These are phyloP conservation scores for Intellagama lesueurii DNA, from an alignment of 2,797 vertebrate genomes.

Conservation along the genomic window DNA sequence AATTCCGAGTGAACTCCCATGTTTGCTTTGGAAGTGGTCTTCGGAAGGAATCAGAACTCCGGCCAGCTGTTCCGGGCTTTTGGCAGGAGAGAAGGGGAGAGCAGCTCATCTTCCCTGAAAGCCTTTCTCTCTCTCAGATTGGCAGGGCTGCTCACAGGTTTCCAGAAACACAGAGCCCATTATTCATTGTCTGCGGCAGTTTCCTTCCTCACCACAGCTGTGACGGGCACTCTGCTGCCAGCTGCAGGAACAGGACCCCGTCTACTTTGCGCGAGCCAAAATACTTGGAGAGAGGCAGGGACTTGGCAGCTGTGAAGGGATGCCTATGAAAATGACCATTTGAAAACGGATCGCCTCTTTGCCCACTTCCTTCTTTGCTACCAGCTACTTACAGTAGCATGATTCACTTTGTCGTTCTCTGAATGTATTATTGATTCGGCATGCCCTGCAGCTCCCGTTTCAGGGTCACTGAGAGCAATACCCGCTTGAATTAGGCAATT, in stretches of 20 bases:
- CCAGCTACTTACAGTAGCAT: no score
- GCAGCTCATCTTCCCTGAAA: not conserved
- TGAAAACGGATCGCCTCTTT: not conserved
- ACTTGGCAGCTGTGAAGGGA: rapidly evolving
- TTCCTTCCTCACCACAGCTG: slow-evolving; percentile 48
- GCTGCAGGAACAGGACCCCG: not conserved
- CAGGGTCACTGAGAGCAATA: no score
- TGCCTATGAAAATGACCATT: not conserved
- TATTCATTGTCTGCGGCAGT: slow-evolving; percentile 38
- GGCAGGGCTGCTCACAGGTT: not conserved
- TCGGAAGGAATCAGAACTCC: not conserved
- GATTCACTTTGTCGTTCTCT: no score
- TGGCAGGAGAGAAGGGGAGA: not conserved
- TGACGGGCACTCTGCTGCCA: slow-evolving; percentile 30
- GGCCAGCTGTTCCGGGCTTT: not conserved
- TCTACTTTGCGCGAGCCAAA: not conserved
- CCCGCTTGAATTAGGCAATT: no score
- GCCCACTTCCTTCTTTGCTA: not conserved
- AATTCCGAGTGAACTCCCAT: not conserved
- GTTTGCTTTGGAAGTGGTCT: not conserved
- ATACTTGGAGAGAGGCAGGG: not conserved
- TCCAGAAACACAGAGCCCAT: slow-evolving; percentile 40
- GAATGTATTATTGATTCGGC: no score
- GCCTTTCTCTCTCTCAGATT: not conserved
- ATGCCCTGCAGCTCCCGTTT: no score